Evolutionary conservation across 2,113 vertebrate species (phyloP).

Genomic region (Boleophthalmus pectinirostris): DNA sequence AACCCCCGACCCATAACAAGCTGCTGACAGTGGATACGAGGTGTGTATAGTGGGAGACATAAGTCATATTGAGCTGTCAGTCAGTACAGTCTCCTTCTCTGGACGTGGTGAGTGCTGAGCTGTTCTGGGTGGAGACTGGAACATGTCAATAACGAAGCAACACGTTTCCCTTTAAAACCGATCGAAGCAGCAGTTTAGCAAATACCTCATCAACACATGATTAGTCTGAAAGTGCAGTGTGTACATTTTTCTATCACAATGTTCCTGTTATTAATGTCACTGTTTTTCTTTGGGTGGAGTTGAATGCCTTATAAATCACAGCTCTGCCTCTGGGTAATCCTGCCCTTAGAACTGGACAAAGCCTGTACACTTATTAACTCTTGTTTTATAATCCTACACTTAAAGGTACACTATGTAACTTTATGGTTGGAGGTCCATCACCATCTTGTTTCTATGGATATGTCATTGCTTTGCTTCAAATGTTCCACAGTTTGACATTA

Average conservation of each 20-base stretch:
- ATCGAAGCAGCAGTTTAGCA: not conserved
- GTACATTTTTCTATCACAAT: not conserved
- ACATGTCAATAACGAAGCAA: not conserved
- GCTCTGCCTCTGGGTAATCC: not conserved
- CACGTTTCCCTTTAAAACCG: not conserved
- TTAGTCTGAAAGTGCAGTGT: not conserved
- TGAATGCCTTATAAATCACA: not conserved
- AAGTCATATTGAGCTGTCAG: slow-evolving; percentile 8
- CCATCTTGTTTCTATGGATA: too few species aligned
- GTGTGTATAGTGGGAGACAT: not conserved
- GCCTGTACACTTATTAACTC: too few species aligned
- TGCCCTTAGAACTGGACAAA: not conserved
- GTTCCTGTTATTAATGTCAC: not conserved
- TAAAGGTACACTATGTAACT: too few species aligned
- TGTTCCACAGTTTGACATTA: too few species aligned
- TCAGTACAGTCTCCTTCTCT: not conserved
- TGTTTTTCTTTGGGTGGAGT: not conserved
- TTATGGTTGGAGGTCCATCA: too few species aligned
- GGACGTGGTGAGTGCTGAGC: slow-evolving; percentile 5
- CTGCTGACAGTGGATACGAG: not conserved
- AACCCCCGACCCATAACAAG: not conserved
- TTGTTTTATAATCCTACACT: too few species aligned
- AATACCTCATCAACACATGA: not conserved
- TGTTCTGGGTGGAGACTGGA: not conserved
- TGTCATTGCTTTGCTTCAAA: too few species aligned